Base-by-base conservation (phyloP, 2,797 vertebrate genomes). In the Loris lydekkerianus region DNA sequence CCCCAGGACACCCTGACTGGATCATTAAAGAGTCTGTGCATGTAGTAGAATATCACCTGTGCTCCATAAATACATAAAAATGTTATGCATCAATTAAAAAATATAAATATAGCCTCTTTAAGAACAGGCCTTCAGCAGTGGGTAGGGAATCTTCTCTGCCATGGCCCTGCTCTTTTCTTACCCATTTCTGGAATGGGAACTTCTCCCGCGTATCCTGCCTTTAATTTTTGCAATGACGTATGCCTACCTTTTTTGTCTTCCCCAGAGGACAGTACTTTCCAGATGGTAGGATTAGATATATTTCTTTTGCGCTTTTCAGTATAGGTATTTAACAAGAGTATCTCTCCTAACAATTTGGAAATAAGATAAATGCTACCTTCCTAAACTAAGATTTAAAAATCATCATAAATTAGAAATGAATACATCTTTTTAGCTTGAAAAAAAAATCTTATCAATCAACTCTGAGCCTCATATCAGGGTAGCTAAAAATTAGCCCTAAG, bases 351-450 rank as follows among this genome's bases (percentile, higher is more conserved):
- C 8, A 94, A 95, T 43, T 89, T 17, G 2, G 0, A 89, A 76
- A 84, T 69, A 77, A 88, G 67, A 73, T 40, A 86, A 91, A 72
- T 75, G 7, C 21, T 83, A 0, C 21, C 1, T 2, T 89, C 53
- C 40, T 80, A 80, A 11, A 56, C 14, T 61, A 29, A 80, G 53
- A 91, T 90, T 82, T 76, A 49, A 93, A 94, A 93, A 78, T 58
- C 11, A 80, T 65, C 40, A 46, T 75, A 85, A 93, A 37, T 46
- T 63, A 77, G 56, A 89, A 84, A 85, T 77, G 29, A 80, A 76
- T 31, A 27, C 4, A 46, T n/a, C 7, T 34, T 93, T 95, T 95
- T 49, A 92, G 23, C 85, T 88, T 89, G 11, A 23, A 92, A 90
- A 95, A 46, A 95, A 46, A 95, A 46, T 85, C 37, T 69, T 13